Evolutionary conservation across 2,797 vertebrate species (phyloP).

Genomic region (Megaceryle alcyon): DNA sequence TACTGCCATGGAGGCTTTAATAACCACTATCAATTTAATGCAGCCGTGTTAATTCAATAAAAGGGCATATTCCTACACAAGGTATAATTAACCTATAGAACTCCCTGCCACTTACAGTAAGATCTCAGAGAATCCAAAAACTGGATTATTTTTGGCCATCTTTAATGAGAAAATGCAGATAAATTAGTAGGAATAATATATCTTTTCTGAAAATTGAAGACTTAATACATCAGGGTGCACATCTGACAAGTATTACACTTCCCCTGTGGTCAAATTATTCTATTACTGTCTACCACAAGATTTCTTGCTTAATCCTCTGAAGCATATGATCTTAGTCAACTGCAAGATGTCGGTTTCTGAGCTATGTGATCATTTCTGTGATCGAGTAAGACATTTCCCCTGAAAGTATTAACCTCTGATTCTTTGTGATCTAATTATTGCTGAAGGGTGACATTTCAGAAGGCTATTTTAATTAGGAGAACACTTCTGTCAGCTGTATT

Average conservation of each 20-base stretch:
- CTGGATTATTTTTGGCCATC: background rate
- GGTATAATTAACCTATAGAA: background rate
- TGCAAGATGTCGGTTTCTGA: background rate
- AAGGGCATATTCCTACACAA: background rate
- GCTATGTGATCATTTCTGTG: background rate
- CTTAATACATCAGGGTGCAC: background rate
- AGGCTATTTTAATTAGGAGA: slow-evolving; percentile 25
- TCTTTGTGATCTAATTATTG: slow-evolving; percentile 10
- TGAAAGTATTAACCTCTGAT: slow-evolving; percentile 8
- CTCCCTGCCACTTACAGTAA: background rate
- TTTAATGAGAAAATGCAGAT: slow-evolving; percentile 16
- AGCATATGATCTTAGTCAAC: background rate
- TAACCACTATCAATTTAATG: background rate
- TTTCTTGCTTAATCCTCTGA: slow-evolving; percentile 20
- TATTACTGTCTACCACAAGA: slow-evolving; percentile 32
- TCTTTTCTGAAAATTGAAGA: background rate
- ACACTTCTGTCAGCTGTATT: background rate
- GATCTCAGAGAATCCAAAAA: background rate
- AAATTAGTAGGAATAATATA: background rate
- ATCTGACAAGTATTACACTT: slow-evolving; percentile 22
- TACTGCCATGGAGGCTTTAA: background rate
- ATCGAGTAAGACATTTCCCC: slow-evolving; percentile 11
- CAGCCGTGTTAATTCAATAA: background rate
- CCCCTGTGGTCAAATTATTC: background rate
- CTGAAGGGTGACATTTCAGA: slow-evolving; percentile 28